A percentile compares a stretch with the other conserved stretches of the same genome.
Conservation (phyloP, 2,888 invertebrate genomes). For the Anaspis maculata region DNA sequence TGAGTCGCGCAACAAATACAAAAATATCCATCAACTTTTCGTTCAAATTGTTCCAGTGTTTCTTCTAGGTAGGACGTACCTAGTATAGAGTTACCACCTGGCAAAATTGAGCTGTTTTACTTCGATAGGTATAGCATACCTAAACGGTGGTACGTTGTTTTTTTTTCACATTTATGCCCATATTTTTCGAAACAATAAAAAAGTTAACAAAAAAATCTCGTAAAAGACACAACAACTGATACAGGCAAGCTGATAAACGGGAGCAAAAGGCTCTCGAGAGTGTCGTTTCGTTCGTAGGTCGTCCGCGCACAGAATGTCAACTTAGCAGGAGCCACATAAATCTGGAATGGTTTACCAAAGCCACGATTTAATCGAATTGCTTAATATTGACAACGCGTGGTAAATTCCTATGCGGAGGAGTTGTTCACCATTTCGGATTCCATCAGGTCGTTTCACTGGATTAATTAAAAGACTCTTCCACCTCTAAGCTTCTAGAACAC, state of each 20-base stretch:
- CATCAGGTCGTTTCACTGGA: slow-evolving; percentile 19
- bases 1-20: too few species aligned
- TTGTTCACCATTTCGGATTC: slow-evolving; percentile 23
- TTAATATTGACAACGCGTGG: slow-evolving; percentile 34
- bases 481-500: slow-evolving; percentile 4
- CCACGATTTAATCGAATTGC: slow-evolving; percentile 35
- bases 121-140: too few species aligned
- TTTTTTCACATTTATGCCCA: too few species aligned
- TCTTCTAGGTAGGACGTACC: too few species aligned
- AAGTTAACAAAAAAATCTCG: slow-evolving; percentile 14
- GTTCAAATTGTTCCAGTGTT: too few species aligned
- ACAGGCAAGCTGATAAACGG: slow-evolving; percentile 28
- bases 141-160: too few species aligned
- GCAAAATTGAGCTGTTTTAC: too few species aligned
- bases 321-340: slow-evolving; percentile 27
- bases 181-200: slow-evolving; percentile 12
- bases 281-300: slow-evolving; percentile 28
- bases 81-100: too few species aligned
- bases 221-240: slow-evolving; percentile 21
- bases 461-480: slow-evolving; percentile 15
- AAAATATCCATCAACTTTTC: too few species aligned
- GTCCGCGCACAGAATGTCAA: slow-evolving; percentile 29
- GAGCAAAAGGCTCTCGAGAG: slow-evolving; percentile 32
- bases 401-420: slow-evolving; percentile 24
- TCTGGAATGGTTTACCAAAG: slow-evolving; percentile 29